Percentiles rank a stretch among this genome's conserved stretches.
Evolutionary conservation across 2,797 vertebrate species (phyloP).

Genomic region (Astyanax mexicanus): DNA sequence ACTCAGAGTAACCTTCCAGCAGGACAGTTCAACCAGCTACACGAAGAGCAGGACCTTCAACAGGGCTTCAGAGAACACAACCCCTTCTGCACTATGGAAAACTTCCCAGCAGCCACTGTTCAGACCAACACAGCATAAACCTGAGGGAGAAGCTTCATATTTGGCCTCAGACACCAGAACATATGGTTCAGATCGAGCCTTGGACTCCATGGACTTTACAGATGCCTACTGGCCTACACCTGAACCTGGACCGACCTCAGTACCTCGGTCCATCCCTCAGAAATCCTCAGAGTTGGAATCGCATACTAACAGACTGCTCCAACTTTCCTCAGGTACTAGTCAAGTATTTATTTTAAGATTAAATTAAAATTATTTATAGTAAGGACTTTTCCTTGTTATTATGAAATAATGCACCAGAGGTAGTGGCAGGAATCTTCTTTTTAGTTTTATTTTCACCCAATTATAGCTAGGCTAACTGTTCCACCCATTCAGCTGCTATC

Average conservation of each 20-base stretch:
- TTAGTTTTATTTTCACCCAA: too few species aligned
- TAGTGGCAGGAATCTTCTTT: too few species aligned
- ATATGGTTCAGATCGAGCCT: neutral
- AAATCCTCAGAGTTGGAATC: constrained; percentile 34
- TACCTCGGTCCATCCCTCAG: constrained; percentile 14
- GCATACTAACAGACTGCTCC: constrained; percentile 36
- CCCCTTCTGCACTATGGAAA: neutral
- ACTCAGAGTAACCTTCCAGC: constrained; percentile 69
- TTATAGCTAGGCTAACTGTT: too few species aligned
- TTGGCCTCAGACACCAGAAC: neutral
- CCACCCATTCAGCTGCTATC: too few species aligned
- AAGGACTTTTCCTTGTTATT: too few species aligned
- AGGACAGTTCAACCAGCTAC: constrained; percentile 42
- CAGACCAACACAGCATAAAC: constrained; percentile 2
- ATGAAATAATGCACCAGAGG: too few species aligned
- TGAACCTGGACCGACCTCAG: neutral
- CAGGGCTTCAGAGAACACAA: neutral
- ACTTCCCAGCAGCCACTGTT: neutral
- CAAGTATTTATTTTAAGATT: too few species aligned
- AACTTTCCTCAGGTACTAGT: constrained; percentile 44
- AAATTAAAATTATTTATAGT: too few species aligned
- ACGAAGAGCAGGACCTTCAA: neutral
- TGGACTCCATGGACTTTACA: neutral
- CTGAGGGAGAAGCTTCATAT: neutral
- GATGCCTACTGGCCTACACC: neutral